phyloP scores from a whole-genome alignment of 2,888 invertebrate species.

The Melinaea menophilus region DNA sequence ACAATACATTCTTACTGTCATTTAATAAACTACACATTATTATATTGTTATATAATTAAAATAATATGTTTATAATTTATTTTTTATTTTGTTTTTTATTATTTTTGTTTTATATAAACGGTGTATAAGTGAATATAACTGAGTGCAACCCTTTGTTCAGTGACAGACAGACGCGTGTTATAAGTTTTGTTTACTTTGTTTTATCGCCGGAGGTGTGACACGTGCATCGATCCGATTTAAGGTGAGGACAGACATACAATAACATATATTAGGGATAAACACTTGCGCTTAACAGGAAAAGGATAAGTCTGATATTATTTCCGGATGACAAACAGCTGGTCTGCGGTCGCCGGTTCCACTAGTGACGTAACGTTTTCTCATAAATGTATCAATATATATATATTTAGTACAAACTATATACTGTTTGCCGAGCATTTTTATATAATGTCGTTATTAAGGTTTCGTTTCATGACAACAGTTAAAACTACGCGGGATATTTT shows the following conservation, averaged over 20 bases:
- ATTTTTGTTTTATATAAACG: constrained; percentile 60
- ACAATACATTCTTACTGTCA: constrained; percentile 42
- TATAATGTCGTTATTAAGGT: constrained; percentile 4
- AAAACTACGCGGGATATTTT: constrained; percentile 6
- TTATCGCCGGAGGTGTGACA: constrained; percentile 44
- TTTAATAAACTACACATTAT: constrained; percentile 30
- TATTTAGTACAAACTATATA: constrained; percentile 16
- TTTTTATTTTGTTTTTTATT: constrained; percentile 38
- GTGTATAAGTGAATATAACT: constrained; percentile 47
- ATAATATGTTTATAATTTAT: constrained; percentile 21
- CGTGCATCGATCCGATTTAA: constrained; percentile 50
- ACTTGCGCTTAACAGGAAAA: constrained; percentile 41
- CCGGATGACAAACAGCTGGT: constrained; percentile 54
- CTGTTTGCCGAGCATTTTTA: background rate
- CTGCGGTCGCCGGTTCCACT: constrained; percentile 4
- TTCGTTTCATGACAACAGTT: constrained; percentile 1
- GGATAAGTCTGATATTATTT: constrained; percentile 46
- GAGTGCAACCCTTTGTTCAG: constrained; percentile 48
- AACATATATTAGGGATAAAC: constrained; percentile 8
- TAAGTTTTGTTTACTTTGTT: constrained; percentile 44
- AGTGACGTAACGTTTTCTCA: constrained; percentile 46
- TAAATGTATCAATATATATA: constrained; percentile 34
- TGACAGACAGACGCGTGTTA: constrained; percentile 47
- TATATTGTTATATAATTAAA: constrained; percentile 32
- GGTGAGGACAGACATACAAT: constrained; percentile 25